Conservation (phyloP, 2,113 vertebrate genomes). For the Rhombomys opimus region DNA sequence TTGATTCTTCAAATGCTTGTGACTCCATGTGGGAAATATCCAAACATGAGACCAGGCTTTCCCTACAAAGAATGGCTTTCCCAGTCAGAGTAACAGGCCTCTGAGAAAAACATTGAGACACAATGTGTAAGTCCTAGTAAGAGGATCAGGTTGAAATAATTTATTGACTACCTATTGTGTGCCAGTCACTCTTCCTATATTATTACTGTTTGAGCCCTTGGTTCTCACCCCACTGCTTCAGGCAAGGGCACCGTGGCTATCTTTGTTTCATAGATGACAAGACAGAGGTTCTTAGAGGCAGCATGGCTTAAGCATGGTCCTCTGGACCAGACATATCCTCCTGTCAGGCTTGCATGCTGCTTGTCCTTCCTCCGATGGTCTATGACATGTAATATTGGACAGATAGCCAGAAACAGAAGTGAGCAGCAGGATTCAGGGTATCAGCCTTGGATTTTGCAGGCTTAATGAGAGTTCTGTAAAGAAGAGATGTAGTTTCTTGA, state of each 20-base stretch:
- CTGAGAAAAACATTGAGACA: not conserved
- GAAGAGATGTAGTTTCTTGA: not conserved
- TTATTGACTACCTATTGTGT: not conserved
- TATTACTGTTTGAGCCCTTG: not conserved
- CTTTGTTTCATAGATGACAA: not conserved
- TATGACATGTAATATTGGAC: not conserved
- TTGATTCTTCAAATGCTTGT: not conserved
- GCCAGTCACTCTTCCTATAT: not conserved
- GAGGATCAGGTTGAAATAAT: not conserved
- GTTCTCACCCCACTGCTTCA: not conserved
- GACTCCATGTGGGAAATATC: not conserved
- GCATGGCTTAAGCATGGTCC: not conserved
- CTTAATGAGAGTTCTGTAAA: not conserved
- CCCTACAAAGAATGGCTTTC: not conserved
- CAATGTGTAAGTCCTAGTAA: not conserved
- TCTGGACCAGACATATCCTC: not conserved
- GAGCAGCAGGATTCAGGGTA: not conserved
- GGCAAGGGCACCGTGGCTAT: too few species aligned
- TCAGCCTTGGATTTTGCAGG: not conserved
- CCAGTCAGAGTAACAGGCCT: too few species aligned
- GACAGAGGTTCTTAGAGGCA: not conserved
- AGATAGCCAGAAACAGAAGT: not conserved
- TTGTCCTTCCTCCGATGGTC: not conserved
- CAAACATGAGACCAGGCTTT: not conserved
- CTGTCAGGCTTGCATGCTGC: fast-evolving